Percentiles rank a stretch among this genome's conserved stretches.
These are phyloP conservation scores for Onthophagus sagittarius DNA, from an alignment of 2,888 invertebrate genomes.

Conservation along the genomic window DNA sequence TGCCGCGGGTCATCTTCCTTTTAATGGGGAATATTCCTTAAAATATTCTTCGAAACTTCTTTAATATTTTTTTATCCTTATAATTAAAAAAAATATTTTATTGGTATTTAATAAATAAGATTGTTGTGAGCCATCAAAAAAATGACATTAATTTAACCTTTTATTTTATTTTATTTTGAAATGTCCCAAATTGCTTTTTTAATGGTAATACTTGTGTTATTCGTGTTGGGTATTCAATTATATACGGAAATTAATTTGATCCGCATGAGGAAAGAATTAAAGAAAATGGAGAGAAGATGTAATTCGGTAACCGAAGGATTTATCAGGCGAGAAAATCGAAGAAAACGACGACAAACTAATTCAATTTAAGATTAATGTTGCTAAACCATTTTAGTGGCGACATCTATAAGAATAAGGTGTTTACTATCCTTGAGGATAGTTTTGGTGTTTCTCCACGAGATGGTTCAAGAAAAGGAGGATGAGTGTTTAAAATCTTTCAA, in stretches of 20 bases:
- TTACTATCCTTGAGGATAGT: no score
- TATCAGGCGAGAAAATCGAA: neutral
- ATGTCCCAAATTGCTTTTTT: conserved; percentile 3
- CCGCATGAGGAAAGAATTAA: conserved; percentile 1
- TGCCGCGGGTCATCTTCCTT: neutral
- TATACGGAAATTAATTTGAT: conserved; percentile 8
- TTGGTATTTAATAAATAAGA: no score
- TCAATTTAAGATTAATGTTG: no score
- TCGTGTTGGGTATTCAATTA: neutral
- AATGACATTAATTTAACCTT: neutral
- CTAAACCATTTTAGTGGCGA: neutral
- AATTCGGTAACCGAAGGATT: neutral
- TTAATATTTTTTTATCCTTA: no score
- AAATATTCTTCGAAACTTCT: neutral
- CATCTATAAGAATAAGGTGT: neutral
- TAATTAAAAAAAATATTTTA: no score
- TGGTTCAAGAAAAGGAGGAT: no score
- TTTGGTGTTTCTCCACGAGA: no score
- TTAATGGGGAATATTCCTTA: neutral
- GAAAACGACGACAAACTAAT: neutral
- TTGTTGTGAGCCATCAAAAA: neutral
- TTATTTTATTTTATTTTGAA: neutral
- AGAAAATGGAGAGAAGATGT: neutral
- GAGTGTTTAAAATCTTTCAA: neutral
- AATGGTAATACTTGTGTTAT: neutral